Evolutionary conservation across 2,113 vertebrate genomes (phyloP), one percentile per base, ranked within the genome.

Genomic region (Stigmatopora nigra): DNA sequence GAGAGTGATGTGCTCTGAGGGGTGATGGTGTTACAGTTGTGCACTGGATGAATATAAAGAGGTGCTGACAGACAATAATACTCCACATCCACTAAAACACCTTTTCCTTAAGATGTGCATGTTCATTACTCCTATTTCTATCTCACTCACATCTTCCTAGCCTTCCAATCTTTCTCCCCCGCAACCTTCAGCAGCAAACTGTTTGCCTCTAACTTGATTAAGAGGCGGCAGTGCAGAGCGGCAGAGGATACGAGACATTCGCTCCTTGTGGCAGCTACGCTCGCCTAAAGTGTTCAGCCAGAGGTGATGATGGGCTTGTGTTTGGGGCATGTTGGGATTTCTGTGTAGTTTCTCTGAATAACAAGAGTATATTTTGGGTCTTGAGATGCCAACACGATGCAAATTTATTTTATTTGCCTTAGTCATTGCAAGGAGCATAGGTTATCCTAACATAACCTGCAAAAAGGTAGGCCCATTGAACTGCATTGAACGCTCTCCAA

Each of bases 51-150:
- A 87, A 75, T 76, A 68, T 46, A 46, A 69, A n/a, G 59, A 35
- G 68, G 68, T 77, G 75, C 84, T 86, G 84, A 86, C 85, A 65
- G 73, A 75, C 76, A 68, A 56, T 31, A 77, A 85, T 84, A 67
- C 64, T 78, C 87, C 73, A 68, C 73, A 72, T 61, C 81, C 74
- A 77, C 80, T 64, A 69, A 69, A 70, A 80, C 66, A 82, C 78
- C 77, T 76, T 79, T 77, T 72, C 73, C 73, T 79, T 68, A 78
- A 64, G 71, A 65, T 46, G 65, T 61, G 49, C 58, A 52, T 78
- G 73, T 85, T 86, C 82, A 84, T 86, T 82, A 78, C 77, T 69
- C 56, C 65, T 14, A 68, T 65, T 68, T 70, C 51, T 64, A 52
- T 62, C 67, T 63, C 62, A 36, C 58, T 58, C 55, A 7, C 38